A percentile compares a stretch with the other conserved stretches of the same genome.
Evolutionary conservation across 2,797 vertebrate species (phyloP).

Genomic region (Champsocephalus gunnari): DNA sequence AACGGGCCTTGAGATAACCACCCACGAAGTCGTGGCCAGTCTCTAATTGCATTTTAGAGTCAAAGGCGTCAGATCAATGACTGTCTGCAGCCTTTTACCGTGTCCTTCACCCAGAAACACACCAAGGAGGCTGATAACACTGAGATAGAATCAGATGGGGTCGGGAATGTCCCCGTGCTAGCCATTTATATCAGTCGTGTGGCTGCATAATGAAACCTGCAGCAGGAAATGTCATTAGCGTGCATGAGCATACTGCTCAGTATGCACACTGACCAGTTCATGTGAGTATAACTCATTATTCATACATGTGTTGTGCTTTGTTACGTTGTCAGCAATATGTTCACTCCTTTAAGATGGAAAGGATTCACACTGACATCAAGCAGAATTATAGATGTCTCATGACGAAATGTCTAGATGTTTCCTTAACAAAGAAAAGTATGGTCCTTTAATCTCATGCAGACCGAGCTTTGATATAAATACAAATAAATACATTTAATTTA

Average conservation of each 20-base stretch:
- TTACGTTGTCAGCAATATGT: constrained; percentile 11
- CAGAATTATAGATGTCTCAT: constrained; percentile 8
- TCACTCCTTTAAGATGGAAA: constrained; percentile 2
- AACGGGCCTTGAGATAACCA: constrained; percentile 62
- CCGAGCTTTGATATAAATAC: background rate
- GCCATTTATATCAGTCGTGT: constrained; percentile 61
- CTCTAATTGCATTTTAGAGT: constrained; percentile 79
- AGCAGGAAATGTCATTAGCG: constrained; percentile 57
- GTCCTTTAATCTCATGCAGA: constrained; percentile 6
- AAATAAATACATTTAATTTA: no score
- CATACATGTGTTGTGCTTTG: constrained; percentile 28
- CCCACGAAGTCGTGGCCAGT: constrained; percentile 57
- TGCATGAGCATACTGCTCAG: constrained; percentile 19
- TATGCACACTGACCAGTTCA: constrained; percentile 32
- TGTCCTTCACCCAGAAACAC: constrained; percentile 69
- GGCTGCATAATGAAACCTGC: constrained; percentile 52
- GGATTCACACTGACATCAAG: background rate
- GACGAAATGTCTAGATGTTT: constrained; percentile 4
- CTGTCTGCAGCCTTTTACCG: constrained; percentile 57
- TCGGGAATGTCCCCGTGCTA: constrained; percentile 56
- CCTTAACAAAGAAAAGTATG: background rate
- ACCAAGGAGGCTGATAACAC: constrained; percentile 61
- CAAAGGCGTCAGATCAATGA: constrained; percentile 74
- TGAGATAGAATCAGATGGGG: constrained; percentile 66
- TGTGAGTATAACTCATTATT: constrained; percentile 44